phyloP scores from a whole-genome alignment of 2,113 vertebrate genomes.

The Chaenocephalus aceratus region DNA sequence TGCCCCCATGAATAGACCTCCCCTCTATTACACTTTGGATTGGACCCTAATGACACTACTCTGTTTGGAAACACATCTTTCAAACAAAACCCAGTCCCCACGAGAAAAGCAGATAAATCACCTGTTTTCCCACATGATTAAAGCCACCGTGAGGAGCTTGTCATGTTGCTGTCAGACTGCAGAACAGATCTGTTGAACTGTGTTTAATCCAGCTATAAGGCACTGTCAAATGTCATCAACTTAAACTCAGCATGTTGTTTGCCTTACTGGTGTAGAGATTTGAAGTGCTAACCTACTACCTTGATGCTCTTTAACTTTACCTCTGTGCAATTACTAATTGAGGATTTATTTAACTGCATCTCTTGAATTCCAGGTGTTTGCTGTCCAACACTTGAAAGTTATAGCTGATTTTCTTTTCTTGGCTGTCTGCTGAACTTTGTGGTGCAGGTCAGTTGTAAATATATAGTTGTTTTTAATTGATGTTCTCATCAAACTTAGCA shows the following conservation, averaged over 20 bases:
- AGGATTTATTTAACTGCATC: neutral
- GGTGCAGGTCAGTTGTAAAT: too few species aligned
- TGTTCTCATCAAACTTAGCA: too few species aligned
- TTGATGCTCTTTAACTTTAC: neutral
- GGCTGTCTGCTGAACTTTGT: too few species aligned
- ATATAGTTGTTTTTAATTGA: too few species aligned
- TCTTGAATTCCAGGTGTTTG: too few species aligned
- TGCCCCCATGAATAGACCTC: conserved; percentile 21
- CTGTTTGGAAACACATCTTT: conserved; percentile 14
- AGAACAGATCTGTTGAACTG: neutral
- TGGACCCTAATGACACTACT: conserved; percentile 16
- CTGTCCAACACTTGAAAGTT: too few species aligned
- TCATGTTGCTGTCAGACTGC: neutral
- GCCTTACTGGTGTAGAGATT: neutral
- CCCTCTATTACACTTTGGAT: conserved; percentile 33
- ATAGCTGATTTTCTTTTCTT: too few species aligned
- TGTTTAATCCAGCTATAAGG: neutral
- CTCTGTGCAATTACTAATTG: neutral
- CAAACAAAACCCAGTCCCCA: neutral
- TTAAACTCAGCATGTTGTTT: neutral
- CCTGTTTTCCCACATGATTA: neutral
- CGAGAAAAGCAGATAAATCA: conserved; percentile 12
- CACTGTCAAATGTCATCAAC: neutral
- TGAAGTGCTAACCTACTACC: neutral
- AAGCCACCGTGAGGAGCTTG: neutral